These are phyloP conservation scores for Brachionus rubens DNA, from an alignment of 1,140 invertebrate genomes.

Conservation along the genomic window DNA sequence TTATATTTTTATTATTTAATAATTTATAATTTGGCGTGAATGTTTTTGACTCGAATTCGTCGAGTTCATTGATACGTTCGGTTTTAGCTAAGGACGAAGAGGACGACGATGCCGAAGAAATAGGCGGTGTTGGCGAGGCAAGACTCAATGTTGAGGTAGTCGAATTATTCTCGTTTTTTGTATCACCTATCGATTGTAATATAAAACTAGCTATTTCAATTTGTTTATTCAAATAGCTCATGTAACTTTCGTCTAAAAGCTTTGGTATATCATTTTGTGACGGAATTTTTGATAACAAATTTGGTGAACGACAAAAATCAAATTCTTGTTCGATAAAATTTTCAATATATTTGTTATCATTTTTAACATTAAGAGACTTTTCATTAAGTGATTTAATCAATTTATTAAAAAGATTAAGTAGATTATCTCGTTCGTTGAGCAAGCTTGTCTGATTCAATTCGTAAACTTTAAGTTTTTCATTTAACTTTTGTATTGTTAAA, in stretches of 20 bases:
- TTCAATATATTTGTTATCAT: neutral
- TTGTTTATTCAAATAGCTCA: neutral
- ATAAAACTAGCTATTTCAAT: constrained; percentile 18
- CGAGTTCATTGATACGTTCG: constrained; percentile 1
- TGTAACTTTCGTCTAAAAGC: neutral
- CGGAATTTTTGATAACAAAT: neutral
- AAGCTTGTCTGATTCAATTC: neutral
- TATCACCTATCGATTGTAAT: neutral
- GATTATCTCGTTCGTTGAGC: neutral
- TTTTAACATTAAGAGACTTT: neutral
- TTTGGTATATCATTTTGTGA: neutral
- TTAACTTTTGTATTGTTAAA: neutral
- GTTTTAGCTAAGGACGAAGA: constrained; percentile 12
- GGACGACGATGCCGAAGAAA: neutral
- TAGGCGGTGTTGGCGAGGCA: constrained; percentile 8
- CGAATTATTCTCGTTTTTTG: neutral
- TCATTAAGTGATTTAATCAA: neutral
- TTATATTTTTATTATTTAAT: constrained; percentile 11
- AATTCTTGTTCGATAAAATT: constrained; percentile 4
- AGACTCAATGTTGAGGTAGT: neutral
- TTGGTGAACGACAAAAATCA: neutral
- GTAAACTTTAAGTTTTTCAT: constrained; percentile 2
- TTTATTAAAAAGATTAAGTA: constrained; percentile 18
- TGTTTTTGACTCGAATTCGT: constrained; percentile 12
- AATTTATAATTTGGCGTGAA: neutral